Evolutionary conservation across 2,113 vertebrate species (phyloP).

Genomic region (Orthonyx spaldingii): DNA sequence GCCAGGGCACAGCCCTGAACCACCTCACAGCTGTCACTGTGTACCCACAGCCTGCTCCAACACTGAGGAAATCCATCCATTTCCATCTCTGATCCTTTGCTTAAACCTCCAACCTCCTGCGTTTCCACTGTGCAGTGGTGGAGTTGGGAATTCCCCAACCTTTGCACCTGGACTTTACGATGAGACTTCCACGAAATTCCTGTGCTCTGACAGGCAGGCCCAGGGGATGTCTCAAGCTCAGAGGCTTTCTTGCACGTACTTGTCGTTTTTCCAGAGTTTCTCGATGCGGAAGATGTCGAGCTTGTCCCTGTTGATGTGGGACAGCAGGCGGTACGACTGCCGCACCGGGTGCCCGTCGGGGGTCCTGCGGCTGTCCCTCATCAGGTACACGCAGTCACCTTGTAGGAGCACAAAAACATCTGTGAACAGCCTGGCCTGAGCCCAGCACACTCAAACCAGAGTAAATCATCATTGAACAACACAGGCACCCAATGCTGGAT

Average conservation of each 20-base stretch:
- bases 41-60: not conserved
- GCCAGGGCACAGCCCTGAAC: not conserved
- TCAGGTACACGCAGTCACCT: slow-evolving; percentile 98
- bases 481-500: fast-evolving
- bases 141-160: not conserved
- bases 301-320: slow-evolving; percentile 93
- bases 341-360: slow-evolving; percentile 92
- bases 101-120: not conserved
- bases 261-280: slow-evolving; percentile 98
- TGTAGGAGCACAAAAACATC: slow-evolving; percentile 6
- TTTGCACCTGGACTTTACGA: not conserved
- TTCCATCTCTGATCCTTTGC: not conserved
- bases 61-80: not conserved
- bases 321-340: slow-evolving; percentile 91
- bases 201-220: not conserved
- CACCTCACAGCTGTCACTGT: not conserved
- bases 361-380: slow-evolving; percentile 93
- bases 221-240: fast-evolving
- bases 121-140: fast-evolving
- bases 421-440: not conserved
- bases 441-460: not conserved
- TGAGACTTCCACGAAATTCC: not conserved
- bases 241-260: slow-evolving; percentile 72
- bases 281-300: slow-evolving; percentile 98
- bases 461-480: fast-evolving